Conservation (phyloP, 2,888 invertebrate genomes). For the Clivina fossor region DNA sequence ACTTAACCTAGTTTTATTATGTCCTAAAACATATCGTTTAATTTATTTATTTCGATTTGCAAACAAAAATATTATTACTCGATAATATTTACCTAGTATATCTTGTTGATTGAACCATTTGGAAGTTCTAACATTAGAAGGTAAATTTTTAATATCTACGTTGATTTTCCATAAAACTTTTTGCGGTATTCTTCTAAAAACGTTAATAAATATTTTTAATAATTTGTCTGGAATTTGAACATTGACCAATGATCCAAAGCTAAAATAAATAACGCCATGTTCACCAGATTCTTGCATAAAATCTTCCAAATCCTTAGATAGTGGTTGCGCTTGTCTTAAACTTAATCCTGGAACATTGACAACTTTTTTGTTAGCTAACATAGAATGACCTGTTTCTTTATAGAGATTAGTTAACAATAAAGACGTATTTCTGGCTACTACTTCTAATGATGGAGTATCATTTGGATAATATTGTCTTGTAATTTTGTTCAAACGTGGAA, state of each 20-base stretch:
- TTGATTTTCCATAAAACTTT: conserved; percentile 56
- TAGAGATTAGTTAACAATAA: too few species aligned
- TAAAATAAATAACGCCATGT: conserved; percentile 55
- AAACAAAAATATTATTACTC: too few species aligned
- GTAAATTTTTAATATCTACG: conserved; percentile 36
- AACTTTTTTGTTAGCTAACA: too few species aligned
- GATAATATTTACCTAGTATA: conserved; percentile 18
- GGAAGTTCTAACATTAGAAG: conserved; percentile 10
- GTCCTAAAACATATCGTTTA: background rate
- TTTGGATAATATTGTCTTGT: too few species aligned
- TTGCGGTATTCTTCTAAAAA: conserved; percentile 52
- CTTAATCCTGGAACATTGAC: too few species aligned
- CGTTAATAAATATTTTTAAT: conserved; percentile 50
- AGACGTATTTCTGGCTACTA: too few species aligned
- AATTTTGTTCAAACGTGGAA: too few species aligned
- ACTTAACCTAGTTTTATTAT: conserved; percentile 20
- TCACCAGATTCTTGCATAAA: conserved; percentile 51
- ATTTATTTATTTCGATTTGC: background rate
- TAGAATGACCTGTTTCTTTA: too few species aligned
- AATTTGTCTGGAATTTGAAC: conserved; percentile 52
- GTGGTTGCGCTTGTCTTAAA: conserved; percentile 15
- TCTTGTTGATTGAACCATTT: conserved; percentile 32
- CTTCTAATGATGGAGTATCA: too few species aligned
- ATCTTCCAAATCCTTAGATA: conserved; percentile 47
- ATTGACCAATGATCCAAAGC: conserved; percentile 55